phyloP scores from a whole-genome alignment of 2,888 invertebrate species.

The Metallyticus violacea region DNA sequence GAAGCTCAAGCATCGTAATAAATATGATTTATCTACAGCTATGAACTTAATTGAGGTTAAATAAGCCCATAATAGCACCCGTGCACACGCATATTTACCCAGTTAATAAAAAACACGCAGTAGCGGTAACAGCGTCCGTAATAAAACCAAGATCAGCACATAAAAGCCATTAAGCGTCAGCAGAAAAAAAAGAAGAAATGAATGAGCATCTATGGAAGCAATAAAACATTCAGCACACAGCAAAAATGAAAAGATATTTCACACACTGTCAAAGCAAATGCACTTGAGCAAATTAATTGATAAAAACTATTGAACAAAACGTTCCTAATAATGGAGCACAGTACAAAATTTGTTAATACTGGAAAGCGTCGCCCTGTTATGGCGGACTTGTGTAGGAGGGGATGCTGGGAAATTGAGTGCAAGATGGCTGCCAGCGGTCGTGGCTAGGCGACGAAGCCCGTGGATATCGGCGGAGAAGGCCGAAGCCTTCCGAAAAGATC shows the following conservation, averaged over 20 bases:
- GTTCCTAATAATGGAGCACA: neutral
- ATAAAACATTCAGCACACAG: constrained; percentile 2
- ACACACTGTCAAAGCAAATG: constrained; percentile 2
- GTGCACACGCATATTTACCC: neutral
- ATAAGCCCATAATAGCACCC: neutral
- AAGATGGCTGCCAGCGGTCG: constrained; percentile 2
- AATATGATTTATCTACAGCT: neutral
- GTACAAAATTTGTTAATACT: neutral
- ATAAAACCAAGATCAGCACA: neutral
- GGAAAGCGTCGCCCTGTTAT: neutral
- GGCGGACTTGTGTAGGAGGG: constrained; percentile 3
- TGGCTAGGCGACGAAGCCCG: neutral
- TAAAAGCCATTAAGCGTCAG: constrained; percentile 14
- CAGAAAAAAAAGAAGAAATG: constrained; percentile 10
- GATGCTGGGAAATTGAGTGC: neutral
- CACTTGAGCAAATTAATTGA: neutral
- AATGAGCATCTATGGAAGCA: neutral
- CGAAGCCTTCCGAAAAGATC: neutral
- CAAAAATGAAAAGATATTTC: neutral
- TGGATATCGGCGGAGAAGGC: neutral
- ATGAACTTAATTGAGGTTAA: neutral
- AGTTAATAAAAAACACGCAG: neutral
- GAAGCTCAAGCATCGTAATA: neutral
- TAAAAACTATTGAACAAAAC: constrained; percentile 2
- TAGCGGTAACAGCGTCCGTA: neutral